These are phyloP conservation scores for Oceanodroma leucorhoa DNA, from an alignment of 2,797 vertebrate genomes.

Conservation along the genomic window DNA sequence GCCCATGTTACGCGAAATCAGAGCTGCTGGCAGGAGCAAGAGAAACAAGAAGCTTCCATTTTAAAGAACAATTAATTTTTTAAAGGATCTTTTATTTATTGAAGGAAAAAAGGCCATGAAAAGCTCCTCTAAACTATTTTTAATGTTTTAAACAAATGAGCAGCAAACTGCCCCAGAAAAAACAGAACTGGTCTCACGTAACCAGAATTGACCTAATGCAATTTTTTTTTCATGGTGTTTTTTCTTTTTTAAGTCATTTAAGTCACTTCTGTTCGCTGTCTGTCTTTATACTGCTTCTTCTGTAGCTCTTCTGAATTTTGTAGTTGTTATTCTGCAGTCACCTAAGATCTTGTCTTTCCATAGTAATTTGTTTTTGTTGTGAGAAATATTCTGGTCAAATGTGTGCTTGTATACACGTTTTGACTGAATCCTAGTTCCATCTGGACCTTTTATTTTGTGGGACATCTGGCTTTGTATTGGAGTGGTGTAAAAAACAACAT, in stretches of 20 bases:
- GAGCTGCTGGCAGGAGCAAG: neutral
- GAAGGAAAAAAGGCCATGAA: neutral
- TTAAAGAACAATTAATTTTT: constrained; percentile 27
- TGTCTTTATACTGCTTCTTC: neutral
- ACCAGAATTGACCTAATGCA: neutral
- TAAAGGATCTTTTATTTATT: constrained; percentile 29
- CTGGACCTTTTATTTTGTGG: neutral
- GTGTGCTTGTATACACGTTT: neutral
- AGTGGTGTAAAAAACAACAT: neutral
- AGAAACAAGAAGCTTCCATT: neutral
- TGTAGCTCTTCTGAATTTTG: neutral
- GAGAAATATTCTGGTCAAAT: neutral
- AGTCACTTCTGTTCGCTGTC: neutral
- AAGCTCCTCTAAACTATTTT: neutral
- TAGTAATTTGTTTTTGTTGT: neutral
- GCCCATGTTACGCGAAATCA: neutral
- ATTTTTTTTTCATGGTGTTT: neutral
- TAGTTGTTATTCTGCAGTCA: neutral
- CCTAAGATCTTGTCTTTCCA: neutral
- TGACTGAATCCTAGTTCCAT: neutral
- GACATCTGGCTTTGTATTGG: neutral
- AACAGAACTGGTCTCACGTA: neutral
- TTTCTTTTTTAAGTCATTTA: neutral
- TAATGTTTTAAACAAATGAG: neutral
- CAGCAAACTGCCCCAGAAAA: neutral